Evolutionary conservation across 1,140 invertebrate genomes (phyloP).

Genomic region (Pogonomyrmex californicus): DNA sequence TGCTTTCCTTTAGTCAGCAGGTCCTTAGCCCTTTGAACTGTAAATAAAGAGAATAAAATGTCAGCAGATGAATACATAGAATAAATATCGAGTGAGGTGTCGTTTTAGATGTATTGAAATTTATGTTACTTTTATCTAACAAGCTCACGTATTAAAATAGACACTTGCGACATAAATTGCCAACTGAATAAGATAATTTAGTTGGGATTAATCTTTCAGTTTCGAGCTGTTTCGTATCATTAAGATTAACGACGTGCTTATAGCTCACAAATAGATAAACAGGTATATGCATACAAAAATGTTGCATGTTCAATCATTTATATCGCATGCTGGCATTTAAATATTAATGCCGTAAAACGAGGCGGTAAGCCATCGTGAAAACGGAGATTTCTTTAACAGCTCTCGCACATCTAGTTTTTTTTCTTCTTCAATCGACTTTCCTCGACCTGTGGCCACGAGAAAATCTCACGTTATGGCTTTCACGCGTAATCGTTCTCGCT

Average conservation of each 20-base stretch:
- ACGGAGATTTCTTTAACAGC: not conserved
- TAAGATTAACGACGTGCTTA: not conserved
- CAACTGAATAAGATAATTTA: not conserved
- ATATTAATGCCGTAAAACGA: slow-evolving; percentile 6
- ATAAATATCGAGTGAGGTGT: not conserved
- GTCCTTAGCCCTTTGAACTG: slow-evolving; percentile 92
- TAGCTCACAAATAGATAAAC: not conserved
- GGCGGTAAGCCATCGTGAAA: not conserved
- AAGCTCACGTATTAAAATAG: not conserved
- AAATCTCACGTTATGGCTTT: slow-evolving; percentile 42
- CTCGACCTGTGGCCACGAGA: slow-evolving; percentile 9
- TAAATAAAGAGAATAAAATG: slow-evolving; percentile 79
- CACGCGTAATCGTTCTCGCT: slow-evolving; percentile 40
- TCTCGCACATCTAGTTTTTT: slow-evolving; percentile 38
- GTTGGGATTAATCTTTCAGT: not conserved
- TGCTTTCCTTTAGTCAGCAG: slow-evolving; percentile 95
- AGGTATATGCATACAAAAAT: not conserved
- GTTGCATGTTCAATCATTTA: not conserved
- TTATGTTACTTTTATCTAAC: slow-evolving; percentile 3
- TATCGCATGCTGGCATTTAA: slow-evolving; percentile 28
- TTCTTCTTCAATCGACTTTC: slow-evolving; percentile 15
- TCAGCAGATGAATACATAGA: not conserved
- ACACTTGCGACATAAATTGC: not conserved
- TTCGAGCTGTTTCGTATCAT: not conserved
- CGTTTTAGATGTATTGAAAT: not conserved